A percentile compares a stretch with the other conserved stretches of the same genome.
These are phyloP conservation scores for Chaetogeoica ovagalla DNA, from an alignment of 2,888 invertebrate species.

Conservation along the genomic window DNA sequence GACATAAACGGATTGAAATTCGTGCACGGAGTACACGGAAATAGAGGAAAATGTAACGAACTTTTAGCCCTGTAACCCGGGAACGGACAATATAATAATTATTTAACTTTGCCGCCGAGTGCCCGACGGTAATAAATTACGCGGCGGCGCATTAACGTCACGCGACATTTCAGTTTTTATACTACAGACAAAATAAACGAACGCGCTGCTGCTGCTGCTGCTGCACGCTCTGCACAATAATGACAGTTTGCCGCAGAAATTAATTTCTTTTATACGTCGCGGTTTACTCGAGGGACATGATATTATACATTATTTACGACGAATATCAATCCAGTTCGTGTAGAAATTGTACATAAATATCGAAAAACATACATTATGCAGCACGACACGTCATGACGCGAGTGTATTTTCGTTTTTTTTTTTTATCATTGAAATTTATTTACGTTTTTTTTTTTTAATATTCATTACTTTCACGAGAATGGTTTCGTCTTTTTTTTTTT, in stretches of 20 bases:
- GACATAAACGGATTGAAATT: slow-evolving; percentile 6
- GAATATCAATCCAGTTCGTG: too few relatives aligned
- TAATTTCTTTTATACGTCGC: slow-evolving; percentile 33
- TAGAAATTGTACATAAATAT: too few relatives aligned
- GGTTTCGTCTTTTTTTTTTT: too few relatives aligned
- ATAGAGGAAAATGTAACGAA: slow-evolving; percentile 14
- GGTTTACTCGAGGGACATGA: background rate
- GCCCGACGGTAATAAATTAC: slow-evolving; percentile 48
- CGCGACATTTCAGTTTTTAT: slow-evolving; percentile 47
- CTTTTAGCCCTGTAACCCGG: slow-evolving; percentile 21
- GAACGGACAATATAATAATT: slow-evolving; percentile 19
- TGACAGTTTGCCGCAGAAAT: slow-evolving; percentile 30
- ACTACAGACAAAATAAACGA: slow-evolving; percentile 5
- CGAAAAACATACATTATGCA: too few relatives aligned
- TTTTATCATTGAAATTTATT: too few relatives aligned
- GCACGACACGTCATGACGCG: too few relatives aligned
- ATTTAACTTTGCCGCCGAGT: slow-evolving; percentile 24
- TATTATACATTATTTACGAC: background rate
- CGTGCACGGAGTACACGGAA: slow-evolving; percentile 9
- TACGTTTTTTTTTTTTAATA: too few relatives aligned
- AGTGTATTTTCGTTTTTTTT: too few relatives aligned
- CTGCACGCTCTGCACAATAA: background rate
- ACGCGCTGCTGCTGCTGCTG: too few relatives aligned
- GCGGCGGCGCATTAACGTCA: slow-evolving; percentile 40
- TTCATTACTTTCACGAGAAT: too few relatives aligned